Evolutionary conservation across 2,888 invertebrate genomes (phyloP), one percentile per base, ranked within the genome.

Genomic region (Aleiodes leptofemur): DNA sequence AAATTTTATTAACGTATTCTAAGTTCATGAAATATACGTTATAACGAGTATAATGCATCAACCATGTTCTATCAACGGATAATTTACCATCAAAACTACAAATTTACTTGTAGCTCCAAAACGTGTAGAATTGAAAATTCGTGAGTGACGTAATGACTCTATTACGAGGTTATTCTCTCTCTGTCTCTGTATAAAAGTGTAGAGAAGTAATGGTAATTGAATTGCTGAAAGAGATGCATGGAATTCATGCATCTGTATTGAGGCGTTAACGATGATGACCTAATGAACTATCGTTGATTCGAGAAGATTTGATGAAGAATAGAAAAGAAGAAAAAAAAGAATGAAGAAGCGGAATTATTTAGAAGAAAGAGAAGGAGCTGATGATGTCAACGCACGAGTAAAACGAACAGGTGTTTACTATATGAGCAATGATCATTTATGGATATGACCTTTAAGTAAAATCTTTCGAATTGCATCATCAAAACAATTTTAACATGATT

Each of bases 251-350:
- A 48, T 53, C 16, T 53, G 11, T n/a, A 68, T 50, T 50, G 23
- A 68, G 29, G 7, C 48, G 50, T 71, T 78, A 80, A 81, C 75
- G 71, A 74, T 76, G 73, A 31, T 79, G 80, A 80, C 81, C 81
- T 73, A 79, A 79, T 81, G 77, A 80, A 78, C 81, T 80, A 81
- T 79, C 72, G 53, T n/a, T 50, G 59, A 71, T 61, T 14, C 23
- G 16, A 43, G n/a, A 34, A 61, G 23, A 55, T 53, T 64, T 51
- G 38, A 64, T 4, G 31, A 51, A 59, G 13, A 48, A 57, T 31
- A 23, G 16, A 50, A 50, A 5, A 14, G 56, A 53, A 31, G 16
- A 23, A 48, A 55, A 53, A 53, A 23, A 13, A n/a, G 29, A 5
- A 29, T 4, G 31, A 48, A 8, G 23, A 43, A 23, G 51, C 51